Evolutionary conservation across 2,888 invertebrate species (phyloP).

Genomic region (Steinernema scapterisci): DNA sequence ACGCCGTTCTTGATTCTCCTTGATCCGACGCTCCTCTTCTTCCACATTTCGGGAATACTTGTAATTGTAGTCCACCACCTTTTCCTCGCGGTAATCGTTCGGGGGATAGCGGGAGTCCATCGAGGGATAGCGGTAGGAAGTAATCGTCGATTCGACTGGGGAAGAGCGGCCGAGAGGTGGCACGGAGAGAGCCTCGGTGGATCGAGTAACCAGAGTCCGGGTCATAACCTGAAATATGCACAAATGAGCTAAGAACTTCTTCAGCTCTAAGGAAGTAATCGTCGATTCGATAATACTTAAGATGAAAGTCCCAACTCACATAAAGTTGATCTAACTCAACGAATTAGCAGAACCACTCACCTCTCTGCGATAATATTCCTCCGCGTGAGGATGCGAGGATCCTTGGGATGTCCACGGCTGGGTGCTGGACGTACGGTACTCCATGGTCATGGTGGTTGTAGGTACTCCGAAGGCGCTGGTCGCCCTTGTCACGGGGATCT

Average conservation of each 20-base stretch:
- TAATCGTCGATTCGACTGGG: constrained; percentile 41
- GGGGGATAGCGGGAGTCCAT: constrained; percentile 29
- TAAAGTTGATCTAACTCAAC: no score
- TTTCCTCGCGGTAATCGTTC: constrained; percentile 43
- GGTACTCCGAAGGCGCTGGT: constrained; percentile 49
- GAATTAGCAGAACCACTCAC: no score
- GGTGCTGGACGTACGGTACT: constrained; percentile 30
- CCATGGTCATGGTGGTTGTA: constrained; percentile 33
- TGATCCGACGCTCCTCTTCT: constrained; percentile 63
- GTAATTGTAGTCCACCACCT: constrained; percentile 46
- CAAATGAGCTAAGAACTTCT: background rate
- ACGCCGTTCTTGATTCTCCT: constrained; percentile 57
- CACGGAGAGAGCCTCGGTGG: constrained; percentile 62
- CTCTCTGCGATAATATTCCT: constrained; percentile 65
- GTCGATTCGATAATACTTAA: no score
- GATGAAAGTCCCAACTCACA: no score
- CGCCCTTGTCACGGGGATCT: constrained; percentile 62
- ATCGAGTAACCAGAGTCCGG: constrained; percentile 65
- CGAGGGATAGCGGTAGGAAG: constrained; percentile 32
- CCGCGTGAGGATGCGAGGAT: constrained; percentile 46
- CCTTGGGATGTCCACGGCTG: constrained; percentile 1
- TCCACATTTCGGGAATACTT: constrained; percentile 58
- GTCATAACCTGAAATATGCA: constrained; percentile 56
- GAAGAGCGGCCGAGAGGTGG: constrained; percentile 49
- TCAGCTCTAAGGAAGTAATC: background rate